Conservation (phyloP, 2,113 vertebrate species). For the Malaclemys terrapin region DNA sequence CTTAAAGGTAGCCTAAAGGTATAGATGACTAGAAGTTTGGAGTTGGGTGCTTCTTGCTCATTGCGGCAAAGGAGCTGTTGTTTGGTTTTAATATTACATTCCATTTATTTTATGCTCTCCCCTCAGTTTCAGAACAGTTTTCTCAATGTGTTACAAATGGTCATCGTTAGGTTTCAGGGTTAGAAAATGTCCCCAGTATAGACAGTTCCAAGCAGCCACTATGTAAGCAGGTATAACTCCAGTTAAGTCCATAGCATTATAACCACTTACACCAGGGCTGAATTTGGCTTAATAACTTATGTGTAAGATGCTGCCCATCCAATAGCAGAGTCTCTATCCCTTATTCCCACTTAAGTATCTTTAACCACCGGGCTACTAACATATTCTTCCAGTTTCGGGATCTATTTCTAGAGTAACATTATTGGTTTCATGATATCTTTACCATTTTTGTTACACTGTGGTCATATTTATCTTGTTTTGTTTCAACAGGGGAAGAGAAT, state of each 20-base stretch:
- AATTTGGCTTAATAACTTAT: constrained; percentile 20
- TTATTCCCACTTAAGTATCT: neutral
- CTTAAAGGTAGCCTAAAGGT: constrained; percentile 41
- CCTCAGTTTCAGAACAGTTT: neutral
- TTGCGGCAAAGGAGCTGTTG: neutral
- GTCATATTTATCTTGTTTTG: constrained; percentile 54
- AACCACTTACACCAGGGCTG: neutral
- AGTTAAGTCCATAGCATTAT: neutral
- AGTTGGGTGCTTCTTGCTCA: neutral
- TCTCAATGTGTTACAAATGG: neutral
- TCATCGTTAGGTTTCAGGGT: neutral
- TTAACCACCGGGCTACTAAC: neutral
- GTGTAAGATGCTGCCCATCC: neutral
- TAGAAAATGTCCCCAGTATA: neutral
- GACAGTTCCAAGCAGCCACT: neutral
- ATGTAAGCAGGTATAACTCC: neutral
- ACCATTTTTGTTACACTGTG: constrained; percentile 47
- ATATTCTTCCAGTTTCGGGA: neutral
- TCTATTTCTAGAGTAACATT: neutral
- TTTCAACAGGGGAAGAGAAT: constrained; percentile 57
- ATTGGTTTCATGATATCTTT: constrained; percentile 17
- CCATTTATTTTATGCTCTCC: neutral
- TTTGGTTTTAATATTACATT: neutral
- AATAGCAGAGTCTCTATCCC: neutral
- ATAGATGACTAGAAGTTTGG: neutral